Evolutionary conservation across 2,888 invertebrate genomes (phyloP).

Genomic region (Augochlorella aurata): DNA sequence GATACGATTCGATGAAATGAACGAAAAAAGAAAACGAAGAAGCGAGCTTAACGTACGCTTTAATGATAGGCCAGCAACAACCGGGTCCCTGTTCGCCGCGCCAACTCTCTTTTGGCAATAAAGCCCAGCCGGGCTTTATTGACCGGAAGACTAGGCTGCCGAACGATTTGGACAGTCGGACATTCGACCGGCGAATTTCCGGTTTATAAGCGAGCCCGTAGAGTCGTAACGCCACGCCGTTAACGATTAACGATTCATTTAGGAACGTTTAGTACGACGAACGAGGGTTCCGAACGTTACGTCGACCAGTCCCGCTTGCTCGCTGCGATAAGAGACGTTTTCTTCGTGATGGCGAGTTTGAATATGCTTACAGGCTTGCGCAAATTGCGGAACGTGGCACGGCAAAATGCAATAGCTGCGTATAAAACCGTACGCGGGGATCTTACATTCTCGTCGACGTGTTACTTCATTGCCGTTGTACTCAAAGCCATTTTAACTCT

Average conservation of each 20-base stretch:
- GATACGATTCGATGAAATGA: constrained; percentile 48
- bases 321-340: constrained; percentile 61
- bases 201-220: constrained; percentile 79
- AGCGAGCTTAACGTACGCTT: constrained; percentile 65
- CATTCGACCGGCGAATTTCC: constrained; percentile 76
- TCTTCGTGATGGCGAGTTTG: constrained; percentile 50
- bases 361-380: constrained; percentile 44
- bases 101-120: constrained; percentile 62
- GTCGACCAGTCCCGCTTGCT: constrained; percentile 53
- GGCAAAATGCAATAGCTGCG: background rate
- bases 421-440: background rate
- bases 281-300: constrained; percentile 59
- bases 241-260: constrained; percentile 82
- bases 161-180: constrained; percentile 73
- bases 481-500: no score
- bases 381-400: constrained; percentile 20
- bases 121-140: constrained; percentile 66
- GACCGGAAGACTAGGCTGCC: constrained; percentile 68
- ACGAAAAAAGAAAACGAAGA: constrained; percentile 36
- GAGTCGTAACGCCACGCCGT: constrained; percentile 74
- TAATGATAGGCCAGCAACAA: constrained; percentile 66
- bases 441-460: background rate
- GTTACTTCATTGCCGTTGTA: background rate
- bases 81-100: constrained; percentile 20
- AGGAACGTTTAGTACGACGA: constrained; percentile 77